Evolutionary conservation across 2,113 vertebrate genomes (phyloP).

Genomic region (Nothocercus julius): DNA sequence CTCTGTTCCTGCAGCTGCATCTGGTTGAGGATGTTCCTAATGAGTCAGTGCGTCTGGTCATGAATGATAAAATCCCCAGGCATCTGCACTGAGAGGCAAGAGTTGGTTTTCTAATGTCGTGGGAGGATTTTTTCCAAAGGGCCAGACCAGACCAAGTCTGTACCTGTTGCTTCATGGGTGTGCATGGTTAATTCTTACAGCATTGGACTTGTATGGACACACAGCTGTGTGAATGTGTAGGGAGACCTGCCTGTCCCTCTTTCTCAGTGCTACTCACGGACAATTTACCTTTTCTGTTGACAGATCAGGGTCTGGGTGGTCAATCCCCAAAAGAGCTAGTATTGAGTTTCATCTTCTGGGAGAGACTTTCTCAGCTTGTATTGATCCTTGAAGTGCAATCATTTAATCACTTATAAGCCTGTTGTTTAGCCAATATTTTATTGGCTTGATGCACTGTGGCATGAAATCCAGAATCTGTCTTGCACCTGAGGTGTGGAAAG

Average conservation of each 20-base stretch:
- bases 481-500: neutral
- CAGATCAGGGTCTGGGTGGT: neutral
- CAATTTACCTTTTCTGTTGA: neutral
- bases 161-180: rapidly evolving
- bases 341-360: neutral
- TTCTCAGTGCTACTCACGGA: neutral
- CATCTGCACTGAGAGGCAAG: neutral
- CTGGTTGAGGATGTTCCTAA: neutral
- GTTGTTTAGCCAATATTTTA: neutral
- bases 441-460: neutral
- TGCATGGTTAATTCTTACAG: neutral
- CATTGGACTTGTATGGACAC: neutral
- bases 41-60: neutral
- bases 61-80: neutral
- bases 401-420: neutral
- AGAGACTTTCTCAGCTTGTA: neutral
- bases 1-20: neutral
- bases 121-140: neutral
- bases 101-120: neutral
- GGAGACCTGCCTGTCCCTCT: neutral
- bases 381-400: neutral
- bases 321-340: neutral
- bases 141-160: neutral
- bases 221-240: neutral
- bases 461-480: neutral